These are phyloP conservation scores for Calameuta idolon DNA, from an alignment of 2,888 invertebrate genomes.

Conservation along the genomic window DNA sequence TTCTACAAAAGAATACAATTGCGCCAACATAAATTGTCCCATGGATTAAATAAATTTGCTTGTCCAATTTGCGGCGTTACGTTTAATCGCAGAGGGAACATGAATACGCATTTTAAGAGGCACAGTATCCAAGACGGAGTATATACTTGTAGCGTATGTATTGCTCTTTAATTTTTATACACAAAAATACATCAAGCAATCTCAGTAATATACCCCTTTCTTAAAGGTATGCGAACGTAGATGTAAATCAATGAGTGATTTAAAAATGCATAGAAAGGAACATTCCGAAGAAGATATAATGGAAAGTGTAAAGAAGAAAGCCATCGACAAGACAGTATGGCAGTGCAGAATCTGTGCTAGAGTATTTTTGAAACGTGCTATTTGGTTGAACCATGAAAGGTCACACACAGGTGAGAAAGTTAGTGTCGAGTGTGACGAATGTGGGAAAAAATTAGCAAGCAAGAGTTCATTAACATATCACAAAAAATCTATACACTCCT, in stretches of 20 bases:
- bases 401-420: slow-evolving; percentile 44
- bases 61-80: slow-evolving; percentile 56
- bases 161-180: neutral
- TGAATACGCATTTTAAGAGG: slow-evolving; percentile 58
- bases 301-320: slow-evolving; percentile 43
- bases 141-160: slow-evolving; percentile 55
- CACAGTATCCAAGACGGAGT: slow-evolving; percentile 47
- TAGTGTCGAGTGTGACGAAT: slow-evolving; percentile 47
- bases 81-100: slow-evolving; percentile 60
- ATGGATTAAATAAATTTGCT: slow-evolving; percentile 49
- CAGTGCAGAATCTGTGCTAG: slow-evolving; percentile 50
- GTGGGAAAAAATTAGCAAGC: slow-evolving; percentile 53
- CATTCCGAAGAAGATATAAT: slow-evolving; percentile 52
- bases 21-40: slow-evolving; percentile 57
- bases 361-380: slow-evolving; percentile 47
- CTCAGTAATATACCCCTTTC: neutral
- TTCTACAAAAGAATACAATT: slow-evolving; percentile 62
- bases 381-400: slow-evolving; percentile 51
- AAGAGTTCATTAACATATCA: slow-evolving; percentile 61
- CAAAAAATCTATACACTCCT: slow-evolving; percentile 64
- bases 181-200: neutral
- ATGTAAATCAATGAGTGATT: slow-evolving; percentile 56
- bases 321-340: slow-evolving; percentile 40
- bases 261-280: slow-evolving; percentile 53
- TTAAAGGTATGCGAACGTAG: slow-evolving; percentile 49